Percentiles rank a stretch among this genome's conserved stretches.
phyloP scores from a whole-genome alignment of 2,888 invertebrate genomes.

The Ethmia dodecea region DNA sequence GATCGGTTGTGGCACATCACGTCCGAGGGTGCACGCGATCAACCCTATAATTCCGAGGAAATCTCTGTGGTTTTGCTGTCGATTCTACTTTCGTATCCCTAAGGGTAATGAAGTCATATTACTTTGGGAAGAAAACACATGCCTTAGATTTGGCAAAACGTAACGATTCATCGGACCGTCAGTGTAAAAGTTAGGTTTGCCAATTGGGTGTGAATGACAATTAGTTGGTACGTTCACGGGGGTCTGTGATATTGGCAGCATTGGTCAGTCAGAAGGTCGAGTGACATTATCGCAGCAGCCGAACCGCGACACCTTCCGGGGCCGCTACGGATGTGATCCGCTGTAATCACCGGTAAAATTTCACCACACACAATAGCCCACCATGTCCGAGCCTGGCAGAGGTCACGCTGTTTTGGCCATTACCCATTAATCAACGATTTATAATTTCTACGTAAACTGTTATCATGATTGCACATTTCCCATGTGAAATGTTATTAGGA shows the following conservation, averaged over 20 bases:
- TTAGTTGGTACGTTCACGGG: too few relatives aligned
- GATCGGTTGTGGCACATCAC: slow-evolving; percentile 60
- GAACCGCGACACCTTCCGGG: slow-evolving; percentile 70
- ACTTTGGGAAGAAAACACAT: too few relatives aligned
- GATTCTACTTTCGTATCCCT: slow-evolving; percentile 9
- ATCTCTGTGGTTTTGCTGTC: slow-evolving; percentile 13
- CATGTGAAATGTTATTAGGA: slow-evolving; percentile 33
- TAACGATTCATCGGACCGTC: too few relatives aligned
- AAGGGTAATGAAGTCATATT: too few relatives aligned
- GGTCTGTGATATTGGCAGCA: slow-evolving; percentile 22
- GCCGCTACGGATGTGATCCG: slow-evolving; percentile 62
- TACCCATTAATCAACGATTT: slow-evolving; percentile 56
- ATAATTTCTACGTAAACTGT: slow-evolving; percentile 32
- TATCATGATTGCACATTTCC: slow-evolving; percentile 52
- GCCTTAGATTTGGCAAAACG: too few relatives aligned
- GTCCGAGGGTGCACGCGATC: slow-evolving; percentile 44
- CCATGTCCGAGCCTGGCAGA: slow-evolving; percentile 39
- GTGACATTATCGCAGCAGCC: slow-evolving; percentile 47
- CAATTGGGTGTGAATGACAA: too few relatives aligned
- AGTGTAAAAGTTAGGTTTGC: too few relatives aligned
- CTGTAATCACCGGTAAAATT: slow-evolving; percentile 71
- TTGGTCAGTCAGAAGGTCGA: slow-evolving; percentile 23
- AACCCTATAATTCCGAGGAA: slow-evolving; percentile 20
- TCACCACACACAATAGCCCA: slow-evolving; percentile 62
- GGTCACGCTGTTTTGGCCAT: slow-evolving; percentile 64